Conservation (phyloP, 2,113 vertebrate genomes). For the Notiomystis cincta region DNA sequence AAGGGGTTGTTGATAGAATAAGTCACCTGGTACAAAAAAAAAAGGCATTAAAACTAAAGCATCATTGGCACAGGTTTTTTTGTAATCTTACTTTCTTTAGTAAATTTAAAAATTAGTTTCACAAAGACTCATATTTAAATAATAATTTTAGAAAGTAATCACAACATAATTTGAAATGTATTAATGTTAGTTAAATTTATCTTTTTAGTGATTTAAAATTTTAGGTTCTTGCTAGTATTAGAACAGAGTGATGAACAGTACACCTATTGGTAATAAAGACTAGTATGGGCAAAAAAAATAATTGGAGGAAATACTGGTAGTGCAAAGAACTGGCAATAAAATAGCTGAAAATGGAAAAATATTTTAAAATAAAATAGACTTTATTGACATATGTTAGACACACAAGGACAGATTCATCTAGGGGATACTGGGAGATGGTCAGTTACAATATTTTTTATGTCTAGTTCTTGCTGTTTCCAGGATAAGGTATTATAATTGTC, state of each 20-base stretch:
- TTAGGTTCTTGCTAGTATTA: background rate
- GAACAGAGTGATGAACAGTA: background rate
- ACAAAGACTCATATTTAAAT: background rate
- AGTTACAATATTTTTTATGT: background rate
- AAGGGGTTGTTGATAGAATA: background rate
- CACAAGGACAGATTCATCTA: background rate
- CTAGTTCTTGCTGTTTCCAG: background rate
- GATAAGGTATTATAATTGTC: background rate
- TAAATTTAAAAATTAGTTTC: background rate
- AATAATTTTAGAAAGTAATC: background rate
- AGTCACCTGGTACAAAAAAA: background rate
- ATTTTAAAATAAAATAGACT: background rate
- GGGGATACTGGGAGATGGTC: background rate
- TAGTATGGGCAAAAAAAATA: background rate
- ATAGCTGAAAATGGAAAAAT: background rate
- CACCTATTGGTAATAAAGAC: background rate
- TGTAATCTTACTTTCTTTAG: background rate
- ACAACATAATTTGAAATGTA: background rate
- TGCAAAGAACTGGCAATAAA: background rate
- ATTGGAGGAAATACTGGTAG: background rate
- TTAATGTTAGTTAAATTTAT: background rate
- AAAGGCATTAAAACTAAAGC: background rate
- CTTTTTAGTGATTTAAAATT: background rate
- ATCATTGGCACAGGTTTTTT: background rate
- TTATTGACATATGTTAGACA: background rate